Evolutionary conservation across 2,113 vertebrate genomes (phyloP).

Genomic region (Salvelinus alpinus): DNA sequence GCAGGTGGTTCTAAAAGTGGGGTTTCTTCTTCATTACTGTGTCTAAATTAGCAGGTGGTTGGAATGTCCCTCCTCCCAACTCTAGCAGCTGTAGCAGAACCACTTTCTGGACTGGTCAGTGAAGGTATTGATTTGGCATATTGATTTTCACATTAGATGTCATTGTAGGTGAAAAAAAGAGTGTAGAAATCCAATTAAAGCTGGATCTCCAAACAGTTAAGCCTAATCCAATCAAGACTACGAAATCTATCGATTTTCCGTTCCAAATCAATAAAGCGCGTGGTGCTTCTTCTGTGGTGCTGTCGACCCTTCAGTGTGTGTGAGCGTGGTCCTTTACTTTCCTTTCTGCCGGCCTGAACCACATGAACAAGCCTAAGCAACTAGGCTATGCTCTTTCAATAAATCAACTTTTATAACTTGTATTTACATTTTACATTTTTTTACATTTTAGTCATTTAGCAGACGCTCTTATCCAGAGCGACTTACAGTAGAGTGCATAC

Average conservation of each 20-base stretch:
- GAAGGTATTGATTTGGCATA: slow-evolving; percentile 67
- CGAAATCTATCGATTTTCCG: slow-evolving; percentile 67
- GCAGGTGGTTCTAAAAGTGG: too few relatives aligned
- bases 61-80: slow-evolving; percentile 14
- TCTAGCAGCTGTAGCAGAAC: slow-evolving; percentile 19
- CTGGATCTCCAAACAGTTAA: slow-evolving; percentile 63
- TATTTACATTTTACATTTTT: too few relatives aligned
- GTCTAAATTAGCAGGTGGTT: slow-evolving; percentile 45
- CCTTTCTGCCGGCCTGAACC: background rate
- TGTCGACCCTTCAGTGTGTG: slow-evolving; percentile 4
- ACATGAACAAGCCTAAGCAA: slow-evolving; percentile 2
- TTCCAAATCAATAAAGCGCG: slow-evolving; percentile 68
- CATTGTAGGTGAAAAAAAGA: slow-evolving; percentile 44
- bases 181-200: slow-evolving; percentile 78
- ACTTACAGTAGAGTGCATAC: too few relatives aligned
- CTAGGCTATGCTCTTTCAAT: too few relatives aligned
- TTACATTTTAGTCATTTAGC: too few relatives aligned
- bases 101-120: slow-evolving; percentile 46
- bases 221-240: slow-evolving; percentile 70
- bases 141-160: slow-evolving; percentile 73
- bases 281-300: background rate
- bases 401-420: too few relatives aligned
- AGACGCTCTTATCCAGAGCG: too few relatives aligned
- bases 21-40: background rate
- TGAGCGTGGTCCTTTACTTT: slow-evolving; percentile 5